phyloP scores from a whole-genome alignment of 2,888 invertebrate genomes.

The Galerucella pusilla region DNA sequence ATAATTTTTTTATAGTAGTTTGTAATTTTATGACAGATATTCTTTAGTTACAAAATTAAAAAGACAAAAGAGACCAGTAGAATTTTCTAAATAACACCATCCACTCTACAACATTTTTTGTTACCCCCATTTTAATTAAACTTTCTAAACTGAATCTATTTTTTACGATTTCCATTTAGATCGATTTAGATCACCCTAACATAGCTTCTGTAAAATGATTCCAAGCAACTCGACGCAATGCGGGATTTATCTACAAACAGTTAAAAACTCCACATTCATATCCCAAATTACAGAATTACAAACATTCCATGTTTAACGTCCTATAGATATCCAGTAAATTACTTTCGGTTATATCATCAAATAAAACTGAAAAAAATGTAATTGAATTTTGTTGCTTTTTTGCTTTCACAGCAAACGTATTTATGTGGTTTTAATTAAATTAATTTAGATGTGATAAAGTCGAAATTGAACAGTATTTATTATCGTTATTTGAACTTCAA shows the following conservation, averaged over 20 bases:
- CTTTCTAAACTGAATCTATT: neutral
- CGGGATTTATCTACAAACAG: conserved; percentile 19
- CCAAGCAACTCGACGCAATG: conserved; percentile 9
- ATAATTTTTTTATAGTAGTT: neutral
- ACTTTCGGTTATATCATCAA: conserved; percentile 9
- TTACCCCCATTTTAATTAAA: neutral
- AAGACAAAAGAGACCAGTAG: no score
- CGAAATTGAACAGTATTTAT: neutral
- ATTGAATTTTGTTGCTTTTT: conserved; percentile 15
- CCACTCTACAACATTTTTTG: neutral
- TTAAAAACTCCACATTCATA: conserved; percentile 14
- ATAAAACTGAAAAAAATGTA: conserved; percentile 8
- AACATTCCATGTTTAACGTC: conserved; percentile 14
- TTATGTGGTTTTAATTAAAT: neutral
- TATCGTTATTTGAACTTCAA: neutral
- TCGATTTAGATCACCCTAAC: neutral
- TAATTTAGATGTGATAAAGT: neutral
- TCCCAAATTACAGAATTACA: conserved; percentile 17
- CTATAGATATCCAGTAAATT: conserved; percentile 17
- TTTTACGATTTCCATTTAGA: neutral
- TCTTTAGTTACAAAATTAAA: no score
- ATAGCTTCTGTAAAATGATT: conserved; percentile 10
- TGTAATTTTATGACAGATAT: neutral
- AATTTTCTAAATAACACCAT: no score
- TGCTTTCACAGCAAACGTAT: neutral